These are phyloP conservation scores for Neoitamus cyanurus DNA, from an alignment of 2,888 invertebrate species.

Conservation along the genomic window DNA sequence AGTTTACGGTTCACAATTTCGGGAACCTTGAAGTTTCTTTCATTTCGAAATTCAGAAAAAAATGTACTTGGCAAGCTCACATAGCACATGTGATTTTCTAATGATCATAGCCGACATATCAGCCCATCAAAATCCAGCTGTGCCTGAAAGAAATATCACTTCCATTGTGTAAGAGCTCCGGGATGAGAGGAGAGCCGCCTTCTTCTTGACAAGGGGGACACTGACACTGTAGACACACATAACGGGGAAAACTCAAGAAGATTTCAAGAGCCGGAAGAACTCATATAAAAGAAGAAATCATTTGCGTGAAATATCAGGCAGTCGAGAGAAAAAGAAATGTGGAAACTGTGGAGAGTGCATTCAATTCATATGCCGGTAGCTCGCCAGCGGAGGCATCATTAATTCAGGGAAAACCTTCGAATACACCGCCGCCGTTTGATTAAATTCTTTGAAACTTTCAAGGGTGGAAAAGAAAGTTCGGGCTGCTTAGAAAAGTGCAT, in stretches of 20 bases:
- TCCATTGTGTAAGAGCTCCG: not conserved
- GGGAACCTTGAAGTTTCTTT: not conserved
- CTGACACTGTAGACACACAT: not conserved
- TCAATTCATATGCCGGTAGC: not conserved
- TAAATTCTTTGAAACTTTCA: not conserved
- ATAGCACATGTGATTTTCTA: not conserved
- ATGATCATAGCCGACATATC: not conserved
- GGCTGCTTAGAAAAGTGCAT: not conserved
- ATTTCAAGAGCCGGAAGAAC: not conserved
- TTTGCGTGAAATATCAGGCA: not conserved
- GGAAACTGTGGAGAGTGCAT: not conserved
- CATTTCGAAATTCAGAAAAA: not conserved
- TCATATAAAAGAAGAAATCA: not conserved
- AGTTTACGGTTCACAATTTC: not conserved
- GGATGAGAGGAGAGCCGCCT: not conserved
- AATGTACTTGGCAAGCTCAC: not conserved
- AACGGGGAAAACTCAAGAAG: not conserved
- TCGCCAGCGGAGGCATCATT: not conserved
- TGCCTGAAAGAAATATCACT: not conserved
- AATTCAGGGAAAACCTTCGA: not conserved
- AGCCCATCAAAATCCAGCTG: not conserved
- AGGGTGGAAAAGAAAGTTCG: not conserved
- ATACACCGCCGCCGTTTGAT: not conserved
- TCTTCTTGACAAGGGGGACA: not conserved
- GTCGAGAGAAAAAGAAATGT: not conserved